Evolutionary conservation across 2,888 invertebrate species (phyloP).

Genomic region (Philereme vetulata): DNA sequence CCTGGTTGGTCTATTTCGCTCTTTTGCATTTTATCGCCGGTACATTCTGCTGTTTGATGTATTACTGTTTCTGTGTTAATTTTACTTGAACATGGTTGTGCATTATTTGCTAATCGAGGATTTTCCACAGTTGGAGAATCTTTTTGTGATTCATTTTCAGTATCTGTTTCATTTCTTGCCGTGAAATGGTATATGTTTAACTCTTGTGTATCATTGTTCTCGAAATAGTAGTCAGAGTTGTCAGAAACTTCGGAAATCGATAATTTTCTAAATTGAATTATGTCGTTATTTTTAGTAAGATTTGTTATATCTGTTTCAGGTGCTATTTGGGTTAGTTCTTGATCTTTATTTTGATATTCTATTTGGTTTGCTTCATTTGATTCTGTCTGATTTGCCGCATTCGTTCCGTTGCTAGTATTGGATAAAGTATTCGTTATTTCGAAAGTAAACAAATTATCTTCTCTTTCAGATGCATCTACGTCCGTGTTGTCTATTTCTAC

Average conservation of each 20-base stretch:
- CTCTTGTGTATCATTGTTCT: not conserved
- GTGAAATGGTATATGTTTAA: conserved; percentile 20
- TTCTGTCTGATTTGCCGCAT: no score
- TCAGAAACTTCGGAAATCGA: not conserved
- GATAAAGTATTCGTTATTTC: not conserved
- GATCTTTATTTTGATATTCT: not conserved
- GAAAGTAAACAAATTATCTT: not conserved
- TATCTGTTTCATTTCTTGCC: not conserved
- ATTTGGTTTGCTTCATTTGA: no score
- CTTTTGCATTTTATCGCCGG: not conserved
- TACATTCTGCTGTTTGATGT: not conserved
- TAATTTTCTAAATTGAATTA: not conserved
- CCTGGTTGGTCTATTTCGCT: not conserved
- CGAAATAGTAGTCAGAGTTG: not conserved
- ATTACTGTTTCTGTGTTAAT: not conserved
- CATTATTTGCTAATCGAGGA: not conserved
- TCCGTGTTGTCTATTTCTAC: no score
- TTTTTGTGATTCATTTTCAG: conserved; percentile 10
- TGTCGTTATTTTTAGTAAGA: not conserved
- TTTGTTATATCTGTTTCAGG: not conserved
- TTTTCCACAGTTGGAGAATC: not conserved
- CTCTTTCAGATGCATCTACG: not conserved
- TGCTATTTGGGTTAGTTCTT: not conserved
- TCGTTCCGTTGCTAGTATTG: not conserved
- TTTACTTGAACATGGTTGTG: not conserved